These are phyloP conservation scores for Apis florea DNA, from an alignment of 1,140 invertebrate genomes.

Conservation along the genomic window DNA sequence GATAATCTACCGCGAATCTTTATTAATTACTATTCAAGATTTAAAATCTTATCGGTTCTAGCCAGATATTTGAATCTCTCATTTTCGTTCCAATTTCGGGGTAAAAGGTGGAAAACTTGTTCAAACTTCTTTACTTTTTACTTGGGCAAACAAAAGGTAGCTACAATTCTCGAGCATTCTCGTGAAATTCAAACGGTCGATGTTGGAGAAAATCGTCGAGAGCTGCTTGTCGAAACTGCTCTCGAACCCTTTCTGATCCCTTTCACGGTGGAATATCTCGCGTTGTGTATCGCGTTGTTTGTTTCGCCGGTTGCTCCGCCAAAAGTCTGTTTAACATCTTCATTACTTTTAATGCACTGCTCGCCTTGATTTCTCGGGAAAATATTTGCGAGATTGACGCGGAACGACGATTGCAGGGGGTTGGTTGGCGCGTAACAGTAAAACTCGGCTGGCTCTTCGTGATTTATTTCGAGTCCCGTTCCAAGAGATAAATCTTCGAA, in stretches of 20 bases:
- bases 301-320: background rate
- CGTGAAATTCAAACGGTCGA: constrained; percentile 1
- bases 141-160: background rate
- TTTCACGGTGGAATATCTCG: background rate
- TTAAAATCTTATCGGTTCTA: no score
- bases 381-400: constrained; percentile 27
- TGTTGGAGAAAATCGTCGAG: background rate
- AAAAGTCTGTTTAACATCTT: background rate
- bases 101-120: no score
- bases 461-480: constrained; percentile 51
- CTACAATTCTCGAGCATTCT: background rate
- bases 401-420: background rate
- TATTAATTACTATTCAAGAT: no score
- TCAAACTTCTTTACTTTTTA: no score
- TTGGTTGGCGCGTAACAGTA: background rate
- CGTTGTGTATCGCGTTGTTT: constrained; percentile 18
- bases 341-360: background rate
- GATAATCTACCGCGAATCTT: no score
- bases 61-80: background rate
- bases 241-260: background rate
- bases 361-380: constrained; percentile 8
- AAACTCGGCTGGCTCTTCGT: constrained; percentile 27
- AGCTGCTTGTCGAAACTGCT: background rate
- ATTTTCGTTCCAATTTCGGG: background rate
- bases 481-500: constrained; percentile 42